Evolutionary conservation across 2,113 vertebrate genomes (phyloP).

Genomic region (Anthoscopus minutus): DNA sequence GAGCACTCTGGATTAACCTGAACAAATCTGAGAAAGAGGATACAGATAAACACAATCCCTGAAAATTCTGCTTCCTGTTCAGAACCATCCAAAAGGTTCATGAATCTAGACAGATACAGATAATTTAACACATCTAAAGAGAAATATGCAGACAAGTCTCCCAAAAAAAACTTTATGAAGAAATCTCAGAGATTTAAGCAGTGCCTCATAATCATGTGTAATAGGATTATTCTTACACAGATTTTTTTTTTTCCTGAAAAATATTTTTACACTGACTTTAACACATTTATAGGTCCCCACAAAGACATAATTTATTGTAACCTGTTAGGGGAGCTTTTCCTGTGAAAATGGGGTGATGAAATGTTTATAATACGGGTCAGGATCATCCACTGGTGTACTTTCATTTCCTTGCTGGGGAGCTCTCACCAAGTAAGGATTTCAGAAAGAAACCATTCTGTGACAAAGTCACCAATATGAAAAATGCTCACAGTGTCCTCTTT

Average conservation of each 20-base stretch:
- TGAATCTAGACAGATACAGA: background rate
- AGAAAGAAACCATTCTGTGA: background rate
- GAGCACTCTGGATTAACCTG: background rate
- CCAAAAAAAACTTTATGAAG: background rate
- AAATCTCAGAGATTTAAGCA: background rate
- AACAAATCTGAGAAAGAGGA: too few relatives aligned
- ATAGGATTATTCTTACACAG: background rate
- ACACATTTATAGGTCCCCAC: background rate
- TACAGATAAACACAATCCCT: background rate
- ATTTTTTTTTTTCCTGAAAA: rapidly evolving
- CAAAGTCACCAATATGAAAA: background rate
- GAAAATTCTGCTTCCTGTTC: background rate
- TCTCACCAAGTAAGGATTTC: background rate
- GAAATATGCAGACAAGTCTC: background rate
- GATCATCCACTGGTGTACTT: background rate
- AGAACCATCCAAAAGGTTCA: background rate
- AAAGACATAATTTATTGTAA: background rate
- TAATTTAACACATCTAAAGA: background rate
- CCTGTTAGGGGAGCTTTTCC: background rate
- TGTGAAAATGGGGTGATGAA: background rate
- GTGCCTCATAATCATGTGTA: background rate
- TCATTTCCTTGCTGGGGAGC: background rate
- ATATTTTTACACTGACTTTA: background rate
- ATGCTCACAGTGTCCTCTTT: background rate
- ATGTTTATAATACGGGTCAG: background rate